Base-by-base conservation (phyloP, 2,113 vertebrate genomes). In the Platysternon megacephalum region DNA sequence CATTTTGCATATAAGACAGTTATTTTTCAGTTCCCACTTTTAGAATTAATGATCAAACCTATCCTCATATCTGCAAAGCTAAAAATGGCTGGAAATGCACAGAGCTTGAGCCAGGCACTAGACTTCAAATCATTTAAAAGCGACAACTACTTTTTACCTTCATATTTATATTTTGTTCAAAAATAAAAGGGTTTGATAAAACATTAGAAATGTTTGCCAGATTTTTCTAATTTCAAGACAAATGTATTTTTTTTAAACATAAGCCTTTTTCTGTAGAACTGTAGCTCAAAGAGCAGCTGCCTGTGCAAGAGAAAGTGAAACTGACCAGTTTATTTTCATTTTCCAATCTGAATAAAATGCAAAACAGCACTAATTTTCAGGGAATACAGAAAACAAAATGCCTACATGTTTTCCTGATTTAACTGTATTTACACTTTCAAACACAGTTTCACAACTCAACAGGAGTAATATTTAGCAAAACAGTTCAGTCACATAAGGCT, bases 321-420 rank as follows among this genome's bases (percentile, higher is more conserved):
- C 88, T 7, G 42, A 46, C 22, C 7, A 2, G 93, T 93, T 84
- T 72, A 48, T 94, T 94, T 95, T 85, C 88, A 85, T 89, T 94
- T 95, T 89, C 87, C 52, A 51, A 35, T 86, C 46, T 12, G 39
- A 76, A 44, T 76, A 24, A 76, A 76, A 42, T 76, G 74, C 42
- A 76, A 83, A 97, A 90, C 0, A 88, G 11, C 46, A 42, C 35
- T 5, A 51, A 21, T 79, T 89, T 51, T 68, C n/a, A 39, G 5
- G 22, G 35, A 90, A 82, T 65, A 82, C 3, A 24, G 12, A 46
- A 26, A 28, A 28, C 24, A 76, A 76, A 76, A 44, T 84, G 76
- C 14, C 32, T 46, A 93, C 55, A 13, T 4, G 39, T 24, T 51
- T 85, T 88, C 52, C 78, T 87, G 56, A 85, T 52, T 49, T 74